phyloP scores from a whole-genome alignment of 2,888 invertebrate genomes.

The Drosophila prostipennis region DNA sequence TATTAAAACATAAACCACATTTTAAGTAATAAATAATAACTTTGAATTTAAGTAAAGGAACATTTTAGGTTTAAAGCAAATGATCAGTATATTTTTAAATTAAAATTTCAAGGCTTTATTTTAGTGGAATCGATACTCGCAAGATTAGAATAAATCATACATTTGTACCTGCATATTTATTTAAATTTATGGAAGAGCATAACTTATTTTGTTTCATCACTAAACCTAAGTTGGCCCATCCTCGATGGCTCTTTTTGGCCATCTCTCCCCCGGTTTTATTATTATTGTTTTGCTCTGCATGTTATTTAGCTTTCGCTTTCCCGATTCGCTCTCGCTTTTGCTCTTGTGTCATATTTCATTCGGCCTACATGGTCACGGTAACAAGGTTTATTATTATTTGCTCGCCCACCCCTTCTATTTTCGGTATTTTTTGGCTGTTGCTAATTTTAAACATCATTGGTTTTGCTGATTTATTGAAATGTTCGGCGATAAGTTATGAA shows the following conservation, averaged over 20 bases:
- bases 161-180: not conserved
- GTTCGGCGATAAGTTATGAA: conserved; percentile 36
- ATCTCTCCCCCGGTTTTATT: conserved; percentile 56
- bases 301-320: conserved; percentile 64
- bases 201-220: not conserved
- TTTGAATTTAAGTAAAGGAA: too few species aligned
- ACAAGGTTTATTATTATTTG: conserved; percentile 74
- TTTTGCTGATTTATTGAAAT: conserved; percentile 68
- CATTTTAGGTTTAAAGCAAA: too few species aligned
- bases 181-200: not conserved
- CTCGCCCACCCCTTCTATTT: conserved; percentile 35
- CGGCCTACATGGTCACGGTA: conserved; percentile 68
- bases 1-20: not conserved
- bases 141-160: not conserved
- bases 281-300: conserved; percentile 67
- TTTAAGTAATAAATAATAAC: not conserved
- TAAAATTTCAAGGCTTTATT: too few species aligned
- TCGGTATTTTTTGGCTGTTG: conserved; percentile 42
- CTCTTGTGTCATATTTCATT: conserved; percentile 57
- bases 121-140: too few species aligned
- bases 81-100: too few species aligned
- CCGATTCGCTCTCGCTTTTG: conserved; percentile 22
- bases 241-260: conserved; percentile 27
- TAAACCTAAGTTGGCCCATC: conserved; percentile 19
- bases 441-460: conserved; percentile 77